Evolutionary conservation across 2,888 invertebrate genomes (phyloP), one percentile per base, ranked within the genome.

Genomic region (Pterobdella sp.): DNA sequence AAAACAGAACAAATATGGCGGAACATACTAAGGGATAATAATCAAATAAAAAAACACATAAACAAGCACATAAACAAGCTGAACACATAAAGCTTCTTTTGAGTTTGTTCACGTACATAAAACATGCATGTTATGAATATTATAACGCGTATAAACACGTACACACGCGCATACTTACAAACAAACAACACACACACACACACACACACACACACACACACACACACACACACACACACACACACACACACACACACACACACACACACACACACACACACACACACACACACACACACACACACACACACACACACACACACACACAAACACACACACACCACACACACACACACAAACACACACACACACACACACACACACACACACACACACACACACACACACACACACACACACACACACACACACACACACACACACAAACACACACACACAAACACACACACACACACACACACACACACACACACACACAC

Each of bases 101-200:
- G 93, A 72, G 96, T 97, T 81, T 98, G 96, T 87, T 98, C 98
- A 72, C 97, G 94, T 81, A 92, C 93, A 86, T 97, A 96, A 77
- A 97, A 88, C 86, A 98, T 97, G 85, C 91, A 97, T 87, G 98
- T 97, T 49, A 67, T 52, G 67, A 72, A 67, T 49, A 67, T 67
- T 18, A 67, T 67, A 10, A 64, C 32, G 34, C 42, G 18, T 42
- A 42, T 18, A 42, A 42, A 42, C 42, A 42, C 42, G 18, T 18
- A 14, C 7, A 42, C 42, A 42, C 42, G 18, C 7, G 67, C n/a
- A 31, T 35, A 29, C 31, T 10, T n/a, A 31, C 31, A 26, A 34
- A 67, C 7, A 4, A 34, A 31, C 22, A 7, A 31, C 4, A 32
- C 4, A 67, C 10, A 34, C 14, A 67, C 22, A 67, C 10, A 63